Conservation (phyloP, 2,113 vertebrate genomes). For the Austrofundulus limnaeus region DNA sequence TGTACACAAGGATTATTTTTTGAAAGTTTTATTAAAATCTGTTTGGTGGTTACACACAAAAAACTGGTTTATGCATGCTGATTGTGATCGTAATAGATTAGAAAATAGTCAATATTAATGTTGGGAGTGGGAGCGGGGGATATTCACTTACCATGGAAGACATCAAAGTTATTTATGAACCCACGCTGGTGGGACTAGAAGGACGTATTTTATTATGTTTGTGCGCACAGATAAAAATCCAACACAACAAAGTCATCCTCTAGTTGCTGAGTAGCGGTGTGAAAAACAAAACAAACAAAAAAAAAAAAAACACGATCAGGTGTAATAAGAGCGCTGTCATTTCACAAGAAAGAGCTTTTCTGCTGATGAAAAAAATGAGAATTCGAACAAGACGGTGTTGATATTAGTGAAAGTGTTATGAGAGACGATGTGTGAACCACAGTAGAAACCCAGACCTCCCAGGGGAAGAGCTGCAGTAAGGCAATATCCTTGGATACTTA, state of each 20-base stretch:
- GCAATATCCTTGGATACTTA: slow-evolving; percentile 47
- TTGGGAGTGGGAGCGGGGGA: slow-evolving; percentile 28
- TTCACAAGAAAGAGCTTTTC: slow-evolving; percentile 34
- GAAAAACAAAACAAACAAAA: slow-evolving; percentile 32
- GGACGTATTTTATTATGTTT: slow-evolving; percentile 5
- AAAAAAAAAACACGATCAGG: slow-evolving; percentile 34
- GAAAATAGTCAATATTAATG: slow-evolving; percentile 18
- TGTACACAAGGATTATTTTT: no score
- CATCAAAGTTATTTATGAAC: slow-evolving; percentile 52
- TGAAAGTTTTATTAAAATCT: no score
- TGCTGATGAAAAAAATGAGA: slow-evolving; percentile 61
- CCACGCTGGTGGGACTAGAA: slow-evolving; percentile 21
- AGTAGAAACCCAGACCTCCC: slow-evolving; percentile 38
- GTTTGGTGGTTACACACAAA: no score
- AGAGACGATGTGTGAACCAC: slow-evolving; percentile 46
- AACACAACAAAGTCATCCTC: slow-evolving; percentile 29
- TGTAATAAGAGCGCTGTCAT: slow-evolving; percentile 31
- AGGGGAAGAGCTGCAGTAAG: slow-evolving; percentile 32
- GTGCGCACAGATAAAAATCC: slow-evolving; percentile 16
- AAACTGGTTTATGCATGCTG: slow-evolving; percentile 47
- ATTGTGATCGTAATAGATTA: slow-evolving; percentile 59
- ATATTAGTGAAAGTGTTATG: slow-evolving; percentile 58
- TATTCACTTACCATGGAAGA: slow-evolving; percentile 38
- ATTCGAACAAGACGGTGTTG: slow-evolving; percentile 54
- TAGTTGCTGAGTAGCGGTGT: slow-evolving; percentile 6